phyloP scores from a whole-genome alignment of 1,140 invertebrate species.

The Euwallacea similis region DNA sequence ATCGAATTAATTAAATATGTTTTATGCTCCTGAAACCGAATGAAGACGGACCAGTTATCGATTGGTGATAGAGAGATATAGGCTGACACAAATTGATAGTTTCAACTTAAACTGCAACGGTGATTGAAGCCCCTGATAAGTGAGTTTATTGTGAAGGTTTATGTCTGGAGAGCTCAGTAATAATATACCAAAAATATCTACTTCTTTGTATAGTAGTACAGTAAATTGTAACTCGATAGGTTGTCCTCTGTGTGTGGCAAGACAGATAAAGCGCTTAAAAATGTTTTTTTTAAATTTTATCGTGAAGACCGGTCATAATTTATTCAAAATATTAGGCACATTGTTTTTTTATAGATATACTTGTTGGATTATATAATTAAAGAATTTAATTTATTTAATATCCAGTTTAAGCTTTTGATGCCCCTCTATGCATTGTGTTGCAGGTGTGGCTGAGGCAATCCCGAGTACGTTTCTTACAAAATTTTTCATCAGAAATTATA shows the following conservation, averaged over 20 bases:
- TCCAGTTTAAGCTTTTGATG: too few relatives aligned
- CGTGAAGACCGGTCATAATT: neutral
- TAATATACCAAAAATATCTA: neutral
- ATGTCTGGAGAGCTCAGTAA: neutral
- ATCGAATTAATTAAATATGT: constrained; percentile 25
- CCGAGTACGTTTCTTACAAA: too few relatives aligned
- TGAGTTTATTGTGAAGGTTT: neutral
- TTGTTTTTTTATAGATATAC: neutral
- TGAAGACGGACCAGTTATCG: constrained; percentile 18
- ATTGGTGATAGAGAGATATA: constrained; percentile 17
- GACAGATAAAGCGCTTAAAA: constrained; percentile 1
- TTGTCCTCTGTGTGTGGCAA: constrained; percentile 3
- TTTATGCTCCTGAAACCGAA: constrained; percentile 11
- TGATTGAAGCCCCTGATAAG: neutral
- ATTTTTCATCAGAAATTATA: too few relatives aligned
- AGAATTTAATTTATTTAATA: neutral
- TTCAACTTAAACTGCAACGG: constrained; percentile 2
- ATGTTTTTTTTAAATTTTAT: neutral
- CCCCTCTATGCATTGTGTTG: too few relatives aligned
- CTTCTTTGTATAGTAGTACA: neutral
- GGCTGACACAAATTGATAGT: constrained; percentile 23
- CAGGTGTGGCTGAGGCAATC: too few relatives aligned
- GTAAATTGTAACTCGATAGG: neutral
- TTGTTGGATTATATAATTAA: neutral
- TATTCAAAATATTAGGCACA: neutral